A percentile compares a stretch with the other conserved stretches of the same genome.
phyloP scores from a whole-genome alignment of 2,113 vertebrate genomes.

The Festucalex cinctus region DNA sequence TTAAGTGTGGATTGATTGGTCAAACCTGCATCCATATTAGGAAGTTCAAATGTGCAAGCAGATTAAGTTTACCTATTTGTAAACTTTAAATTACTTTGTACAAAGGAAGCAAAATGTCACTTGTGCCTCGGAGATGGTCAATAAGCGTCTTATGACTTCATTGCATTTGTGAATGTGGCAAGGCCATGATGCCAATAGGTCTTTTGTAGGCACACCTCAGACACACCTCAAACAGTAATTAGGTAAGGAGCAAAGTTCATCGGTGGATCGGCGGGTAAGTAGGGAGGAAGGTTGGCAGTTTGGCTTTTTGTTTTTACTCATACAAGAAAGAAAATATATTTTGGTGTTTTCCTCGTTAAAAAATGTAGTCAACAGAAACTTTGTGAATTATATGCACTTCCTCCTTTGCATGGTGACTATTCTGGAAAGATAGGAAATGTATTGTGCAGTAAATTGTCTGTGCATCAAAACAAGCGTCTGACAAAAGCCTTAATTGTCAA shows the following conservation, averaged over 20 bases:
- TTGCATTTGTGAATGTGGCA: neutral
- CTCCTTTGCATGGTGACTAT: neutral
- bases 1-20: too few relatives aligned
- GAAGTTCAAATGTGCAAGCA: too few relatives aligned
- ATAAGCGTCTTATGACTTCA: neutral
- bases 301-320: neutral
- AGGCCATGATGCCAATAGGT: neutral
- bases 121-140: neutral
- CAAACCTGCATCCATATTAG: too few relatives aligned
- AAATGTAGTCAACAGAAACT: neutral
- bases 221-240: too few relatives aligned
- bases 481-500: constrained; percentile 3
- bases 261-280: too few relatives aligned
- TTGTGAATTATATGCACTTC: neutral
- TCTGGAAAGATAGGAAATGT: neutral
- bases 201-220: too few relatives aligned
- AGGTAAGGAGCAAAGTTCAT: too few relatives aligned
- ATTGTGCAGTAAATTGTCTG: neutral
- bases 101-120: neutral
- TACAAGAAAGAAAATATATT: neutral
- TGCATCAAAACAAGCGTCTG: constrained; percentile 2
- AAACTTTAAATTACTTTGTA: constrained; percentile 9
- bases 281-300: too few relatives aligned
- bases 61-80: constrained; percentile 4
- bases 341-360: neutral